These are phyloP conservation scores for Phoebastria nigripes DNA, from an alignment of 2,797 vertebrate species.

Conservation along the genomic window DNA sequence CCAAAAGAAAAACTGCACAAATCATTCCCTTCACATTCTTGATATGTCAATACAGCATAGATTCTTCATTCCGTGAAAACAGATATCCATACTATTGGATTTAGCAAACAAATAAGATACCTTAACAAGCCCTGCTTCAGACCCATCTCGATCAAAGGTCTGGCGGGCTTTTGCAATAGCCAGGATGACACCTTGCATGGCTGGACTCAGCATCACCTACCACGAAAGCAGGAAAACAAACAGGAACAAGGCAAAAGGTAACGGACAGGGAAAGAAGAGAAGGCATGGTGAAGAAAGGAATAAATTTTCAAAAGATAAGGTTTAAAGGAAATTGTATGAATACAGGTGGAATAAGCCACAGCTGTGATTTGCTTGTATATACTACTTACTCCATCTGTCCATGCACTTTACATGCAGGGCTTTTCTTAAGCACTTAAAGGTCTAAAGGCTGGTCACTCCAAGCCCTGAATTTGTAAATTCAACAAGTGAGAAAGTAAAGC, in stretches of 20 bases:
- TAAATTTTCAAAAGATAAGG: background rate
- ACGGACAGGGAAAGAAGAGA: conserved; percentile 10
- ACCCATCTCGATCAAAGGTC: conserved; percentile 91
- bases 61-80: background rate
- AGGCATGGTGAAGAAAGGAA: background rate
- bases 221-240: conserved; percentile 54
- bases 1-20: background rate
- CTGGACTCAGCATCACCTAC: conserved; percentile 97
- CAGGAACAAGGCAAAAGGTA: background rate
- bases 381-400: background rate
- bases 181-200: conserved; percentile 97
- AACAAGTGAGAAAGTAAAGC: background rate
- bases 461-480: background rate
- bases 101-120: conserved; percentile 71
- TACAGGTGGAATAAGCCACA: background rate
- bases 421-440: background rate
- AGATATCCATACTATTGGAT: background rate
- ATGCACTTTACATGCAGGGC: background rate
- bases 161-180: conserved; percentile 96
- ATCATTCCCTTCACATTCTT: accelerated
- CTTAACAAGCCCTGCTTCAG: conserved; percentile 97
- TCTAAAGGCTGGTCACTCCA: background rate
- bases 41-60: background rate
- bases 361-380: background rate
- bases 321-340: background rate